Evolutionary conservation across 2,797 vertebrate genomes (phyloP).

Genomic region (Typhlichthys eigenmanni): DNA sequence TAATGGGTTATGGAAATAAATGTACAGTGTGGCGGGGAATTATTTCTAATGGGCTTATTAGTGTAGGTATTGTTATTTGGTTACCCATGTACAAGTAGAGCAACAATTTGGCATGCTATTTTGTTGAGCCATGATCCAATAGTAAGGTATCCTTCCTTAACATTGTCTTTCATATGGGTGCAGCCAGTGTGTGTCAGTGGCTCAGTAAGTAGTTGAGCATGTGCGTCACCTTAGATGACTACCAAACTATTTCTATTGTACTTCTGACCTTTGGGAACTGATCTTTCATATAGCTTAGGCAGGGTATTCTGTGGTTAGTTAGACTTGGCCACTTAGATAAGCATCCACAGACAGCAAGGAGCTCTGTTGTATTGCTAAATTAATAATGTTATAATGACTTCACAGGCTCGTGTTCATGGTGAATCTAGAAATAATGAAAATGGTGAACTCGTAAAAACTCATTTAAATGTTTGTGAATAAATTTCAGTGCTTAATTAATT

Average conservation of each 20-base stretch:
- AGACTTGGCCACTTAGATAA: conserved; percentile 15
- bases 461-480: not conserved
- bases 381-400: too few relatives aligned
- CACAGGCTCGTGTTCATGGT: not conserved
- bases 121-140: too few relatives aligned
- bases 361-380: conserved; percentile 12
- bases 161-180: conserved; percentile 1
- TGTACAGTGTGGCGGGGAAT: not conserved
- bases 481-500: not conserved
- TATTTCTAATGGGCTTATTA: not conserved
- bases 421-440: too few relatives aligned
- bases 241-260: conserved; percentile 52
- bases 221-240: conserved; percentile 60
- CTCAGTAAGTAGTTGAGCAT: conserved; percentile 38
- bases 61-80: not conserved
- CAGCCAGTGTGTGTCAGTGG: conserved; percentile 63
- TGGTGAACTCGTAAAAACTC: too few relatives aligned
- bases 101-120: too few relatives aligned
- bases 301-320: conserved; percentile 46
- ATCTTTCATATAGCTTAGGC: conserved; percentile 61
- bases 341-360: conserved; percentile 15
- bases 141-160: too few relatives aligned
- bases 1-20: not conserved
- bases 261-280: conserved; percentile 59
- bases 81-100: not conserved